phyloP scores from a whole-genome alignment of 1,140 invertebrate genomes.

The Sitobion miscanthi region DNA sequence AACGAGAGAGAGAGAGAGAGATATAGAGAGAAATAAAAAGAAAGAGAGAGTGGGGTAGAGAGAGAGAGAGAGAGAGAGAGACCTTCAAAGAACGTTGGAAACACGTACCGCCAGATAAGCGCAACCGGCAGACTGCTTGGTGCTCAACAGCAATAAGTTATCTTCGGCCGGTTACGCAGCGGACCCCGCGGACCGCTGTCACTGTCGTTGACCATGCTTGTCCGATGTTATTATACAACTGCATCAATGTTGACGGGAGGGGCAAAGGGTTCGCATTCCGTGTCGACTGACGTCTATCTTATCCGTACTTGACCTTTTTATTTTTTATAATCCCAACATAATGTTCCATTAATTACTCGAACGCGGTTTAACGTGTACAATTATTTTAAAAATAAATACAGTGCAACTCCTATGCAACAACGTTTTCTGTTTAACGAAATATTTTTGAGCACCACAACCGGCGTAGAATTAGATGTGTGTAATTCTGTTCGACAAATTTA shows the following conservation, averaged over 20 bases:
- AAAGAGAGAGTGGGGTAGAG: neutral
- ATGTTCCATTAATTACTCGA: neutral
- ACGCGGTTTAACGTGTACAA: neutral
- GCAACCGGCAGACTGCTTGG: slow-evolving; percentile 44
- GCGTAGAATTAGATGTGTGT: neutral
- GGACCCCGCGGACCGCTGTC: neutral
- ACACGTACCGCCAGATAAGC: slow-evolving; percentile 31
- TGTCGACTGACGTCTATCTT: slow-evolving; percentile 37
- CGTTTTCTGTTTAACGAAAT: neutral
- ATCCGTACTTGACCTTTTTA: slow-evolving; percentile 47
- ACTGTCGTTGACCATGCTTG: slow-evolving; percentile 8
- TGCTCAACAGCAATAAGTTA: slow-evolving; percentile 42
- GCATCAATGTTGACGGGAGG: slow-evolving; percentile 1
- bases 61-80: neutral
- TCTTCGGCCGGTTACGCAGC: slow-evolving; percentile 35
- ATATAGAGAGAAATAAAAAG: neutral
- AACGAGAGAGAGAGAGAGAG: neutral
- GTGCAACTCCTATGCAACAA: neutral
- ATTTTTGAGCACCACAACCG: neutral
- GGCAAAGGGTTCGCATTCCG: slow-evolving; percentile 32
- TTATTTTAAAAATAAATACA: neutral
- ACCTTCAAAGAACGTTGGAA: slow-evolving; percentile 20
- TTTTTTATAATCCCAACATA: neutral
- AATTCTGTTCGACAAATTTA: neutral
- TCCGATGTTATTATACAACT: slow-evolving; percentile 42